These are phyloP conservation scores for Notolepis coatsorum DNA, from an alignment of 2,797 vertebrate genomes.

Conservation along the genomic window DNA sequence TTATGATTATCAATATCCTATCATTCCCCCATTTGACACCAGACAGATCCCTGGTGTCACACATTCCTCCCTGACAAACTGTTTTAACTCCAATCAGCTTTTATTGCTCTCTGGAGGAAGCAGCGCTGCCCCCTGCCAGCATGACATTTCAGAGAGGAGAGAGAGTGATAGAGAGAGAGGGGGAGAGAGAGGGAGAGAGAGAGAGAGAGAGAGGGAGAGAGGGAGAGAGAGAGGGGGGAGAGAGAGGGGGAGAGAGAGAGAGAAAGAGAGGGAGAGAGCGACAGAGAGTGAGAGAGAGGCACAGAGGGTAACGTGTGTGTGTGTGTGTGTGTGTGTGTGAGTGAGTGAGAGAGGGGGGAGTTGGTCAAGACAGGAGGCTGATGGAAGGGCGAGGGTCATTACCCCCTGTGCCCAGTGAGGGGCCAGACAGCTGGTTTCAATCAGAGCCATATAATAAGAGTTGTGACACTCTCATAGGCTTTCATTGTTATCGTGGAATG, in stretches of 20 bases:
- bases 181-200: conserved; percentile 1
- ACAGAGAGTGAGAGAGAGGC: too few species aligned
- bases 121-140: conserved; percentile 49
- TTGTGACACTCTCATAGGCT: too few species aligned
- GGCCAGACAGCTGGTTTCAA: conserved; percentile 69
- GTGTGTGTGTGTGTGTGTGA: neutral
- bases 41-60: too few species aligned
- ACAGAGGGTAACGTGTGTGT: too few species aligned
- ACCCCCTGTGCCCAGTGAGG: conserved; percentile 57
- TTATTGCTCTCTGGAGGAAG: conserved; percentile 76
- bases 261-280: too few species aligned
- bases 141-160: conserved; percentile 62
- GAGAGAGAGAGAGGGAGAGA: neutral
- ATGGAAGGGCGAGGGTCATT: conserved; percentile 65
- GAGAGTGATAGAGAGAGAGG: conserved; percentile 12
- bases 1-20: too few species aligned
- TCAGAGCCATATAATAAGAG: too few species aligned
- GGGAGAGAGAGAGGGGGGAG: too few species aligned
- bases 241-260: too few species aligned
- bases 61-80: conserved; percentile 73
- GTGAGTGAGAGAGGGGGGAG: too few species aligned
- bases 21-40: too few species aligned
- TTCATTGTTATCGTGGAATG: too few species aligned
- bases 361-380: conserved; percentile 45
- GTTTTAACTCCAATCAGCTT: conserved; percentile 83